These are phyloP conservation scores for Hedya salicella DNA, from an alignment of 2,888 invertebrate species.

Conservation along the genomic window DNA sequence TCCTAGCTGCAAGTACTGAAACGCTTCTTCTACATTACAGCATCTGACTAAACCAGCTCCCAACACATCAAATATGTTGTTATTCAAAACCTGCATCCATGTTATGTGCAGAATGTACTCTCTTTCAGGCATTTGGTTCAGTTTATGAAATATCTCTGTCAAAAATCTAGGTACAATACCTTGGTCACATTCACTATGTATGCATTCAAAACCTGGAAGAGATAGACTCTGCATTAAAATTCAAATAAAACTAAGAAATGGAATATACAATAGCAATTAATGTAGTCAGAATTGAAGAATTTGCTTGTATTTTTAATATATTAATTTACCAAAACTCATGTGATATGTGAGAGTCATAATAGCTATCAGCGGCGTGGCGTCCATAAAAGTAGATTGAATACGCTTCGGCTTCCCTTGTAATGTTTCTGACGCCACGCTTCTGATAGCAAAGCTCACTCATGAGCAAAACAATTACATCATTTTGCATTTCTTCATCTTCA, in stretches of 20 bases:
- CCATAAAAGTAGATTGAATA: too few species aligned
- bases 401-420: too few species aligned
- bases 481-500: too few species aligned
- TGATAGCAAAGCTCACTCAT: too few species aligned
- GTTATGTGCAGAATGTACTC: slow-evolving; percentile 88
- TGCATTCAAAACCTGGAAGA: slow-evolving; percentile 79
- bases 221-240: background rate
- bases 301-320: too few species aligned
- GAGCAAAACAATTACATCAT: too few species aligned
- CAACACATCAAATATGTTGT: slow-evolving; percentile 86
- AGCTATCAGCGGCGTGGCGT: too few species aligned
- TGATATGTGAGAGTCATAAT: too few species aligned
- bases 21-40: slow-evolving; percentile 89
- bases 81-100: slow-evolving; percentile 90
- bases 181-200: slow-evolving; percentile 88
- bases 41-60: slow-evolving; percentile 83
- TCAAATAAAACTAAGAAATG: background rate
- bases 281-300: too few species aligned
- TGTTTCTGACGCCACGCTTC: too few species aligned
- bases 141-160: slow-evolving; percentile 88
- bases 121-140: slow-evolving; percentile 87
- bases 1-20: slow-evolving; percentile 88
- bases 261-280: background rate
- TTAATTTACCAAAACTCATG: too few species aligned
- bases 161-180: slow-evolving; percentile 89